Conservation (phyloP, 2,888 invertebrate genomes). For the Trissolcus japonicus region DNA sequence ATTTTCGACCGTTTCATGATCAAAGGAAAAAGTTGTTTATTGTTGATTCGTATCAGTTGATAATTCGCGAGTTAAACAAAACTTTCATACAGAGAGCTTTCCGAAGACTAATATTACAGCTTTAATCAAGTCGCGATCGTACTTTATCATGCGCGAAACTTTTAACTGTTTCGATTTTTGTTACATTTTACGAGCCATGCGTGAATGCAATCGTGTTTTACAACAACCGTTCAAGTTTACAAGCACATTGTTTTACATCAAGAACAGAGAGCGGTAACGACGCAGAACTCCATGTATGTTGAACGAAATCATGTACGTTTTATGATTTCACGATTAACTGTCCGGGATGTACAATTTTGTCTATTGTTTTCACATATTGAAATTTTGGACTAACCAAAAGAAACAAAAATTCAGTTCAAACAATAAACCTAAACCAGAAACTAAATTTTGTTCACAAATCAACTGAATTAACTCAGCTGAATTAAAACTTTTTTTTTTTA, state of each 20-base stretch:
- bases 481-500: too few relatives aligned
- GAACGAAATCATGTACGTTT: too few relatives aligned
- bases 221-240: conserved; percentile 18
- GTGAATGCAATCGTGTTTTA: conserved; percentile 13
- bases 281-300: too few relatives aligned
- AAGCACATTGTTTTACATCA: conserved; percentile 3
- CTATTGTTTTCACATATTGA: too few relatives aligned
- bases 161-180: conserved; percentile 20
- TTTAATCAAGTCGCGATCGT: conserved; percentile 27
- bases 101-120: conserved; percentile 18
- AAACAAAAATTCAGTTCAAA: too few relatives aligned
- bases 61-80: conserved; percentile 32
- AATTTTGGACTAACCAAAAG: too few relatives aligned
- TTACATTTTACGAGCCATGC: conserved; percentile 19
- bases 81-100: conserved; percentile 21
- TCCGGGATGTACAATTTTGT: too few relatives aligned
- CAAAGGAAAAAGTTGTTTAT: conserved; percentile 26
- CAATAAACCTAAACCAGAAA: too few relatives aligned
- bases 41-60: conserved; percentile 16
- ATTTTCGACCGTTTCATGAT: conserved; percentile 10
- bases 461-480: too few relatives aligned
- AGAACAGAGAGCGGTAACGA: not conserved
- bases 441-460: too few relatives aligned
- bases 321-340: too few relatives aligned
- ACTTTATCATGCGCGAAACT: conserved; percentile 21